Conservation (phyloP, 2,797 vertebrate species). For the Poliocrania exsul region DNA sequence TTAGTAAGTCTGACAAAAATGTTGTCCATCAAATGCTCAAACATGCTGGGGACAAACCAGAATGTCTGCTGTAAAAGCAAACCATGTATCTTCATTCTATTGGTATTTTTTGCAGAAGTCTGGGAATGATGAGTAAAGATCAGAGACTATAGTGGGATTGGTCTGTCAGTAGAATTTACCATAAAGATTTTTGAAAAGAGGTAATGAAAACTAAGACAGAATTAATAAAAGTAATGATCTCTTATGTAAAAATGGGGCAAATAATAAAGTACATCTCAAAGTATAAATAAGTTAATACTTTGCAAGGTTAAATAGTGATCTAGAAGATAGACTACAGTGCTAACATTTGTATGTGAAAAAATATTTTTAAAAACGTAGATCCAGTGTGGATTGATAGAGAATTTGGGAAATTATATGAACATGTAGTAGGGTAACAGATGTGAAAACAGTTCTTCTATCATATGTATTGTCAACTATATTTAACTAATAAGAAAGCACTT, state of each 20-base stretch:
- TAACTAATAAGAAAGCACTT: not conserved
- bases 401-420: not conserved
- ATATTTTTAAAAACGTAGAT: not conserved
- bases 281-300: not conserved
- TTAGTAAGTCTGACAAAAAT: not conserved
- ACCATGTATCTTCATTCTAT: not conserved
- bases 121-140: not conserved
- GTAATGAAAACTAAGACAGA: not conserved
- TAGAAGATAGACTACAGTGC: not conserved
- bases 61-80: not conserved
- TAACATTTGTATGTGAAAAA: not conserved
- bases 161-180: not conserved
- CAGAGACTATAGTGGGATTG: not conserved
- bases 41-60: not conserved
- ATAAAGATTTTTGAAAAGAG: not conserved
- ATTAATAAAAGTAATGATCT: not conserved
- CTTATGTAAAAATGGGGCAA: not conserved
- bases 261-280: not conserved
- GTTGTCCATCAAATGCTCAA: slow-evolving; percentile 7
- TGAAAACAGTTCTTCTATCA: not conserved
- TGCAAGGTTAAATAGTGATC: not conserved
- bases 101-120: not conserved
- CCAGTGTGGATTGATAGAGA: not conserved
- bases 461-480: not conserved
- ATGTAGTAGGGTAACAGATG: not conserved